Base-by-base conservation (phyloP, 2,888 invertebrate genomes). In the Drosophila fulvimacula region DNA sequence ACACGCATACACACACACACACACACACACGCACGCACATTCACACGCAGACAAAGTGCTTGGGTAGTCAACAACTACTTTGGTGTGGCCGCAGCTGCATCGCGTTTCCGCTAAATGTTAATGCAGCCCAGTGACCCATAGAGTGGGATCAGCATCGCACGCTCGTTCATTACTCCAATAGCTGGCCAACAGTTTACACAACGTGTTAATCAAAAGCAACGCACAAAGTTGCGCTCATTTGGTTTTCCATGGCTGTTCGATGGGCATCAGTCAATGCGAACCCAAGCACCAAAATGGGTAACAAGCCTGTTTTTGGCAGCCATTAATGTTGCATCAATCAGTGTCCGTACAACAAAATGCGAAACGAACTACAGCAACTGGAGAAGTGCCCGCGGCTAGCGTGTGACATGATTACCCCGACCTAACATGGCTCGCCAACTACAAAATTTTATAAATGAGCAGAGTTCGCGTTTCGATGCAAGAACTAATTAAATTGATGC, bases 151-250 rank as follows among this genome's bases (percentile, higher is more conserved):
- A 41, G n/a, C 27, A 34, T 21, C 15, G 30, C 30, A n/a, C 30
- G 30, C 53, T n/a, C 48, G 34, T 51, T 24, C 58, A 46, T 62
- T 73, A 60, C 63, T 59, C 59, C 21, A 64, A 65, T 65, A 42
- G 41, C 56, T 52, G 46, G 42, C 34, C 44, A 58, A 74, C 63
- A 55, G 51, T 63, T 66, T 58, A 62, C 70, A 48, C 78, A 73
- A 67, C 67, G 79, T 75, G 83, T 81, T 82, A 81, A 82, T 82
- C 83, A 81, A 86, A 81, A 62, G 78, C 66, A 69, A 46, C 68
- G 78, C 78, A 73, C 63, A 81, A 80, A 82, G 81, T 83, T 72
- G 55, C 69, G 66, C 83, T 77, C 86, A 81, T 86, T 86, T 81
- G 81, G 74, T 72, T 74, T 70, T 72, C 49, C 56, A 64, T 62